phyloP scores from a whole-genome alignment of 2,797 vertebrate genomes.

The Coracias cyanogaster region DNA sequence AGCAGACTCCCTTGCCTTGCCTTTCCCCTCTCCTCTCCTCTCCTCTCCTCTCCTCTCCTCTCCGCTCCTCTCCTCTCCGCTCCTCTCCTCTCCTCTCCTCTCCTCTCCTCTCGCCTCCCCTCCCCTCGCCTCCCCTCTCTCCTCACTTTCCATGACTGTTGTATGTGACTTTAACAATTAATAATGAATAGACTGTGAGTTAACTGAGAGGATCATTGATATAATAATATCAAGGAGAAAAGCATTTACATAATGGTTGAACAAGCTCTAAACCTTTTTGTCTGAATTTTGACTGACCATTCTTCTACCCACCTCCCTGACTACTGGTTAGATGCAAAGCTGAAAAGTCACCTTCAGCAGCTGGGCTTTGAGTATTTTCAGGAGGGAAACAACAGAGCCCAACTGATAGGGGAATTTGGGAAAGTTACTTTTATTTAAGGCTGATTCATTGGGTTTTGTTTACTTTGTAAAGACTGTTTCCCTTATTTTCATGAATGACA shows the following conservation, averaged over 20 bases:
- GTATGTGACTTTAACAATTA: neutral
- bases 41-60: neutral
- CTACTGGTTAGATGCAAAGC: neutral
- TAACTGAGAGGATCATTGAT: neutral
- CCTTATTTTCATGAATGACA: neutral
- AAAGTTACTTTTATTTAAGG: neutral
- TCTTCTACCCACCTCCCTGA: neutral
- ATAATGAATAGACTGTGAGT: neutral
- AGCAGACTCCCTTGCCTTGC: neutral
- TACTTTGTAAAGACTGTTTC: neutral
- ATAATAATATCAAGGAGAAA: neutral
- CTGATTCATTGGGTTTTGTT: neutral
- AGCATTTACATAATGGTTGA: neutral
- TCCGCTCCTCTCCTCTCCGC: no score
- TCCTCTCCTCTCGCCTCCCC: neutral
- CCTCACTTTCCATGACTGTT: neutral
- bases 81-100: no score
- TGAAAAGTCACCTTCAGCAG: neutral
- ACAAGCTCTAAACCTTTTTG: neutral
- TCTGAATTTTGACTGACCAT: neutral
- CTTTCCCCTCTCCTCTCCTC: no score
- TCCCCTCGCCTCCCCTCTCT: no score
- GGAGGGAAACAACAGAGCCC: neutral
- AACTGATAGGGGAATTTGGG: neutral
- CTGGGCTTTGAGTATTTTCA: neutral